Base-by-base conservation (phyloP, 2,888 invertebrate genomes). In the Drepana falcataria region DNA sequence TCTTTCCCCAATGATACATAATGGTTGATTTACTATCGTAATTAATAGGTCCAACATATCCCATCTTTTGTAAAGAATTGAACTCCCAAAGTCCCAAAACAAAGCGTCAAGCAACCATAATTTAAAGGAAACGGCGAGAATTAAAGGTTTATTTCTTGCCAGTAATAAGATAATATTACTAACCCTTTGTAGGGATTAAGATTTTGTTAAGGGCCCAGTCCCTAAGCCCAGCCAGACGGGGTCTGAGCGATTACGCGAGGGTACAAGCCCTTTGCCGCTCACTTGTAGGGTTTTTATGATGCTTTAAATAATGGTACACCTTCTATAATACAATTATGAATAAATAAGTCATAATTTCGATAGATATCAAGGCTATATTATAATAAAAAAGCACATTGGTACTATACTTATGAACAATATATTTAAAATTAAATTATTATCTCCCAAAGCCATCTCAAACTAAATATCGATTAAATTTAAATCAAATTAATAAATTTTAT, bases 171-270 rank as follows among this genome's bases (percentile, higher is more conserved):
- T 89, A 87, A 89, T 90, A 84, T 87, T 85, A 82, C 78, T 90
- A 90, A 90, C 90, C 90, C 90, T 91, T 90, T 90, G 89, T 83
- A 77, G 83, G 86, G 89, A 91, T 90, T 90, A 89, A 90, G 90
- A 90, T 90, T 90, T 88, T 87, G 90, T 90, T 90, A 87, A 89
- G 89, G 89, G 88, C 79, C 80, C 71, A 72, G 75, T 71, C 81
- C 78, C 76, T 85, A 77, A 85, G 78, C 81, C 77, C 73, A 73
- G 77, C 75, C 87, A 86, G 86, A 85, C 87, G 85, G 79, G 82
- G 76, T 69, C 74, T 77, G 73, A 64, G 66, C 72, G 79, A 79
- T 79, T 80, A 79, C 72, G 69, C 61, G 61, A 73, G 75, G 75
- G 74, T 65, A 65, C 69, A 62, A 63, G 73, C 72, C 77, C 82